Percentiles rank a stretch among this genome's conserved stretches.
These are phyloP conservation scores for Actinernus sp. DNA, from an alignment of 92 coral and sea anemone genomes.

Conservation along the genomic window DNA sequence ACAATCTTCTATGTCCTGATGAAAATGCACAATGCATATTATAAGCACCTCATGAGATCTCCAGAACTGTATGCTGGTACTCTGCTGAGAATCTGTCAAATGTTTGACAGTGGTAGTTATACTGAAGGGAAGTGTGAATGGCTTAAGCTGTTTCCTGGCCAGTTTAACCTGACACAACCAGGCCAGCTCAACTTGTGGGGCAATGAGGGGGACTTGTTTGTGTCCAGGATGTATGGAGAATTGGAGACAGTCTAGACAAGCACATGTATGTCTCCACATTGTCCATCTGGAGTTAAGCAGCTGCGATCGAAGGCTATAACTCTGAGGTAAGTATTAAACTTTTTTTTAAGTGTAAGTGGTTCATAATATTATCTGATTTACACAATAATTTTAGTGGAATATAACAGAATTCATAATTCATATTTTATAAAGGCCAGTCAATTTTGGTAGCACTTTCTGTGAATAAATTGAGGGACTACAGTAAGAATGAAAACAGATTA, in stretches of 20 bases:
- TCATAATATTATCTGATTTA: neutral
- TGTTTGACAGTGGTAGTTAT: neutral
- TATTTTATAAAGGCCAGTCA: too few relatives aligned
- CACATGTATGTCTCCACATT: constrained; percentile 31
- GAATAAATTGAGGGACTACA: too few relatives aligned
- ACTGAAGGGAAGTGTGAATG: constrained; percentile 13
- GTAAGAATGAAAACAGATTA: too few relatives aligned
- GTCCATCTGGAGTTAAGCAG: constrained; percentile 37
- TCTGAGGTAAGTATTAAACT: constrained; percentile 20
- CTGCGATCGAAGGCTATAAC: constrained; percentile 22
- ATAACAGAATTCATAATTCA: too few relatives aligned
- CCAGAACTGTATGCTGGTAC: neutral
- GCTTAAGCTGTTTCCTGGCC: constrained; percentile 22
- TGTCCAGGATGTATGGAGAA: constrained; percentile 6
- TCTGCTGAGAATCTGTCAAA: neutral
- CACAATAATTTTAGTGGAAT: too few relatives aligned
- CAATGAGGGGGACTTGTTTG: constrained; percentile 24
- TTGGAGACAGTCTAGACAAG: constrained; percentile 22
- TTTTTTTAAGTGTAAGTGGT: too few relatives aligned
- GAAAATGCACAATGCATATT: neutral
- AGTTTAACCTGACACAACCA: constrained; percentile 2
- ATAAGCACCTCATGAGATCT: neutral
- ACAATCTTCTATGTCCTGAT: constrained; percentile 31
- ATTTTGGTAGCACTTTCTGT: too few relatives aligned
- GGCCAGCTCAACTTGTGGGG: constrained; percentile 30